Conservation (phyloP, 1,140 invertebrate species). For the Hyles vespertilio region DNA sequence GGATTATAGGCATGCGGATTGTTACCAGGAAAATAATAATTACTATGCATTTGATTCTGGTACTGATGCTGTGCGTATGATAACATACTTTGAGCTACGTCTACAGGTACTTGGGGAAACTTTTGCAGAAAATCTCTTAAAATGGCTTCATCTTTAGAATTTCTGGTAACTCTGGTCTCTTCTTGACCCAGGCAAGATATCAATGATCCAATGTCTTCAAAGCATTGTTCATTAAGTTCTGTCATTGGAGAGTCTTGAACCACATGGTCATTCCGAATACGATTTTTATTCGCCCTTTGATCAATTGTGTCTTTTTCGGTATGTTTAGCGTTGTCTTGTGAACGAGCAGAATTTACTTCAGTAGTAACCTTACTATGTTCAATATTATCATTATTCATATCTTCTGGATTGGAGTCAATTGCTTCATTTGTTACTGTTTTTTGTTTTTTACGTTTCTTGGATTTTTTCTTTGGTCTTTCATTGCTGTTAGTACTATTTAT, state of each 20-base stretch:
- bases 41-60: constrained; percentile 5
- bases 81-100: constrained; percentile 2
- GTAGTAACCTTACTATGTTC: background rate
- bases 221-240: background rate
- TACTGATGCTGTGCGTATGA: background rate
- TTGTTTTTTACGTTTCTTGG: constrained; percentile 6
- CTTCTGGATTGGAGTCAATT: background rate
- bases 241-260: background rate
- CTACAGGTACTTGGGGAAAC: constrained; percentile 24
- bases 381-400: background rate
- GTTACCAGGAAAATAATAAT: background rate
- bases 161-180: constrained; percentile 8
- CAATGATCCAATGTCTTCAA: constrained; percentile 1
- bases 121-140: constrained; percentile 18
- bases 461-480: constrained; percentile 4
- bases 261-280: background rate
- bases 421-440: background rate
- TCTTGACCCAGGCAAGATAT: background rate
- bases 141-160: constrained; percentile 16
- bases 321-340: background rate
- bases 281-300: background rate
- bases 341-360: background rate
- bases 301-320: background rate
- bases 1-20: constrained; percentile 33
- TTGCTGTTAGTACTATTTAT: background rate